phyloP scores from a whole-genome alignment of 2,888 invertebrate species.

The Drosophila sordidapex region DNA sequence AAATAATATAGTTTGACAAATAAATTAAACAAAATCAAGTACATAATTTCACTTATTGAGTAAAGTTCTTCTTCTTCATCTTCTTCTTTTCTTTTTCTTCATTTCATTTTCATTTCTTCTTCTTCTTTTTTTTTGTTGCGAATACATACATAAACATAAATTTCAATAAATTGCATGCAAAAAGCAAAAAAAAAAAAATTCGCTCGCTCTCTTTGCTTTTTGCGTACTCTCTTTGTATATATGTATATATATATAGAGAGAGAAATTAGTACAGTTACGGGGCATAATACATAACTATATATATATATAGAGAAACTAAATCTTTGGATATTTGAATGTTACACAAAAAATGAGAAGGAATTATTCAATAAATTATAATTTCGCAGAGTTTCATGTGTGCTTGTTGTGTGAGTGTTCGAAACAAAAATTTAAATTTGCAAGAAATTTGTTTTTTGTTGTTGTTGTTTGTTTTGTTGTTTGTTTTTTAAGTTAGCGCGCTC shows the following conservation, averaged over 20 bases:
- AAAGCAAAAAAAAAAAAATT: constrained; percentile 13
- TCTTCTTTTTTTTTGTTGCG: background rate
- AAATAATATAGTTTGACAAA: constrained; percentile 50
- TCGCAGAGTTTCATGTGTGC: constrained; percentile 18
- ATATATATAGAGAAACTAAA: constrained; percentile 42
- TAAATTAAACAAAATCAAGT: constrained; percentile 73
- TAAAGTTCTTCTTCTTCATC: constrained; percentile 13
- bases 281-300: constrained; percentile 39
- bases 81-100: background rate
- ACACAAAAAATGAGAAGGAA: constrained; percentile 19
- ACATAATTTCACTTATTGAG: constrained; percentile 65
- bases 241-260: background rate
- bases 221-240: constrained; percentile 13
- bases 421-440: constrained; percentile 5
- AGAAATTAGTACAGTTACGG: constrained; percentile 42
- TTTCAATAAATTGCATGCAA: constrained; percentile 32
- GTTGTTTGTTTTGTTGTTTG: background rate
- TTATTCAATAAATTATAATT: constrained; percentile 48
- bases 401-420: background rate
- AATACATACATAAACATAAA: constrained; percentile 44
- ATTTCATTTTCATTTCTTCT: constrained; percentile 3
- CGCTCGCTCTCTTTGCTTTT: constrained; percentile 5
- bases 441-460: background rate
- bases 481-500: constrained; percentile 37
- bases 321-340: constrained; percentile 65